phyloP scores from a whole-genome alignment of 2,888 invertebrate species.

The Sesamia inferens region DNA sequence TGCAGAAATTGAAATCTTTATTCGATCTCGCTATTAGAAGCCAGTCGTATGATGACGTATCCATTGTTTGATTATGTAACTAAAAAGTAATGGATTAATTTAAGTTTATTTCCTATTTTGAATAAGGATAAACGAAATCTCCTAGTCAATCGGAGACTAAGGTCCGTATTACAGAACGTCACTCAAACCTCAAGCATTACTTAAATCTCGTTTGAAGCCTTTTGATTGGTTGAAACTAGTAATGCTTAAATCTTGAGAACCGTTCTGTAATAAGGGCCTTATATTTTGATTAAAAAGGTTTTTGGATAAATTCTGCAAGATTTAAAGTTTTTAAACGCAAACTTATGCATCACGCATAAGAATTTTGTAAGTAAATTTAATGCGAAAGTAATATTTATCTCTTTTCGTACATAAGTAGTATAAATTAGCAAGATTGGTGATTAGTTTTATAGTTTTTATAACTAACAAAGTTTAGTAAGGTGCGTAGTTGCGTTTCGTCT shows the following conservation, averaged over 20 bases:
- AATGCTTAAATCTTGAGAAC: too few species aligned
- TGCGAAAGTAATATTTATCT: background rate
- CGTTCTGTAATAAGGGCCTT: too few species aligned
- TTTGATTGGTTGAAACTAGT: too few species aligned
- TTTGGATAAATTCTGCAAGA: too few species aligned
- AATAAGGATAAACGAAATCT: background rate
- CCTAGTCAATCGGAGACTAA: background rate
- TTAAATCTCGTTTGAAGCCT: too few species aligned
- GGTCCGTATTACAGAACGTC: too few species aligned
- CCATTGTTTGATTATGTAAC: slow-evolving; percentile 78
- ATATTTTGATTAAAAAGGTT: background rate
- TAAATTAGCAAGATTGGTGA: too few species aligned
- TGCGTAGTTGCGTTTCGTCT: slow-evolving; percentile 67
- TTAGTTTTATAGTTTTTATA: too few species aligned
- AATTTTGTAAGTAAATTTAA: background rate
- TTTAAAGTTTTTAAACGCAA: background rate
- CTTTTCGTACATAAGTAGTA: background rate
- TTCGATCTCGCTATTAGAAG: slow-evolving; percentile 75
- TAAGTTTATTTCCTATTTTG: background rate
- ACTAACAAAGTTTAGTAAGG: slow-evolving; percentile 59
- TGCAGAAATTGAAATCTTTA: slow-evolving; percentile 74
- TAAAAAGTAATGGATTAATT: slow-evolving; percentile 62
- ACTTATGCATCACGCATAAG: background rate
- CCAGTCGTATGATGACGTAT: slow-evolving; percentile 82
- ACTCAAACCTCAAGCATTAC: too few species aligned